Base-by-base conservation (phyloP, 2,888 invertebrate genomes). In the Corythucha ciliata region DNA sequence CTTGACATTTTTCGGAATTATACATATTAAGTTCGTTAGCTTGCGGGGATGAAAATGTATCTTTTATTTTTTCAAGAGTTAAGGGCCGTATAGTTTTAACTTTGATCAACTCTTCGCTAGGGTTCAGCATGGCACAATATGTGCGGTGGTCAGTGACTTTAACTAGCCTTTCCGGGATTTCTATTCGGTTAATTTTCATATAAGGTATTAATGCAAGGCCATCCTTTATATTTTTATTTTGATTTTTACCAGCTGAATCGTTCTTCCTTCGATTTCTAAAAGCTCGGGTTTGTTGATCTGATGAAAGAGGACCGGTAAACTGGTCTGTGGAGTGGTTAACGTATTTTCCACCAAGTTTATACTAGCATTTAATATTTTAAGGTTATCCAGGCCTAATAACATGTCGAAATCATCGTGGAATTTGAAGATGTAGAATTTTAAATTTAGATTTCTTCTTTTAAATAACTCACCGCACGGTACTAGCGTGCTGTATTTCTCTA, bases 391-490 rank as follows among this genome's bases (percentile, higher is more conserved):
- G 32, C 45, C 45, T 10, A 45, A 5, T 2, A 45, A 21, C 33
- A 45, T 32, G 45, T 45, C 45, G 33, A 45, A 45, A n/a, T 33
- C 12, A 8, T 7, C 12, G 18, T 45, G 45, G 16, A 48, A 37
- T 5, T 5, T 5, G 21, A 48, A 48, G 10, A 37, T 8, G 22
- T 39, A 21, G 18, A 48, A 48, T 48, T 48, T 48, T 4, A 45
- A 25, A 14, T 36, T 36, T 12, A 24, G 41, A 10, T 41, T 41
- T 22, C 20, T 40, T 5, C 8, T 33, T 18, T 45, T 12, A 33
- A 45, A 45, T 4, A 45, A 18, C 32, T 45, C 16, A 14, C 32
- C 29, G 20, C 29, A 45, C 10, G 45, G 45, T 12, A 37, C 22
- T n/a, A 14, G 21, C 12, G 45, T 45, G 33, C 16, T 33, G 20